Conservation (phyloP, 2,888 invertebrate genomes). For the Conchocele bisecta region DNA sequence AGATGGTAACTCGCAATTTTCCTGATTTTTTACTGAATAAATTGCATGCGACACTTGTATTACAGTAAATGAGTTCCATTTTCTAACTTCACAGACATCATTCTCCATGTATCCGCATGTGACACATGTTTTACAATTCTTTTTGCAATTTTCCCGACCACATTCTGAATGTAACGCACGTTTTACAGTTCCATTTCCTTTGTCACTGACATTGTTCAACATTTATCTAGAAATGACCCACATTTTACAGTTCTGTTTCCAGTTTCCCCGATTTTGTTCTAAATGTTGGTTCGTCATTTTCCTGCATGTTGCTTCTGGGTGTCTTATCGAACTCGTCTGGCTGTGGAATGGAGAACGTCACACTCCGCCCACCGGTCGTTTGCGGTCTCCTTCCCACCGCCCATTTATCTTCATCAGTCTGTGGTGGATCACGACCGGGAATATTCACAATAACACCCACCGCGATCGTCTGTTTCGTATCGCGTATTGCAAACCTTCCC, state of each 20-base stretch:
- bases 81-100: too few species aligned
- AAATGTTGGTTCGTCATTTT: slow-evolving; percentile 49
- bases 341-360: slow-evolving; percentile 49
- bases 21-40: too few species aligned
- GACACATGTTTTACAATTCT: too few species aligned
- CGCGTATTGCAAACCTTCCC: slow-evolving; percentile 97
- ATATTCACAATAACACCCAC: slow-evolving; percentile 95
- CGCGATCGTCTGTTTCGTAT: slow-evolving; percentile 99
- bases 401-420: slow-evolving; percentile 57
- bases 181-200: too few species aligned
- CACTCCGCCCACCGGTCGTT: slow-evolving; percentile 54
- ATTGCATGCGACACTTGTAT: too few species aligned
- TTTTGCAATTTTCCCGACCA: too few species aligned
- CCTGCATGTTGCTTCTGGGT: slow-evolving; percentile 21
- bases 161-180: too few species aligned
- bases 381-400: slow-evolving; percentile 51
- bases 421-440: slow-evolving; percentile 52
- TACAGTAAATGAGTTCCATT: too few species aligned
- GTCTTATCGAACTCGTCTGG: slow-evolving; percentile 36
- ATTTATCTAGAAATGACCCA: too few species aligned
- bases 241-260: slow-evolving; percentile 52
- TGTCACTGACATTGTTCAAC: too few species aligned
- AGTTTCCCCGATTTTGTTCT: slow-evolving; percentile 61
- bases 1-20: too few species aligned
- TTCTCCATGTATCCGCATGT: too few species aligned